phyloP scores from a whole-genome alignment of 2,888 invertebrate species.

The Melieria picta region DNA sequence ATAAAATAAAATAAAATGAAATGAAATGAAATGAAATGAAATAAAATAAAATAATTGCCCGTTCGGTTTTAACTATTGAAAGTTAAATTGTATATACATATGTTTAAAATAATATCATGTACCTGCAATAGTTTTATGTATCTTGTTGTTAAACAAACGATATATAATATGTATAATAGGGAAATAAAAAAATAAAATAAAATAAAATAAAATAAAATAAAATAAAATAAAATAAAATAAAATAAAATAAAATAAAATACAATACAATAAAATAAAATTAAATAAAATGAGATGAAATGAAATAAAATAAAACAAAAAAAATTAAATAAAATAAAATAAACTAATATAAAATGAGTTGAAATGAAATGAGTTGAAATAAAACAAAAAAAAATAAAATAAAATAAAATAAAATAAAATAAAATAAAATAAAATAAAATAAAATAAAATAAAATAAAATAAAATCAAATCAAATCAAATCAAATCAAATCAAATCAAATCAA shows the following conservation, averaged over 20 bases:
- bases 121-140: no score
- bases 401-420: background rate
- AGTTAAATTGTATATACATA: no score
- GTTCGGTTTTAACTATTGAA: no score
- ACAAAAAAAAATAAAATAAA: conserved; percentile 11
- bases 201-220: conserved; percentile 5
- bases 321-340: no score
- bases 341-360: background rate
- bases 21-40: background rate
- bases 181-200: background rate
- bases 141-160: no score
- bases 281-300: background rate
- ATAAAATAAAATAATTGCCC: no score
- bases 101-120: no score
- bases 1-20: background rate
- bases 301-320: background rate
- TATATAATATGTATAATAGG: no score
- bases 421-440: background rate
- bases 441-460: background rate
- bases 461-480: conserved; percentile 12
- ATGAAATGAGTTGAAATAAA: background rate
- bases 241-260: conserved; percentile 1
- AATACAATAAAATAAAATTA: background rate
- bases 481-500: conserved; percentile 25
- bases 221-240: background rate